Percentiles rank a stretch among this genome's conserved stretches.
Evolutionary conservation across 2,113 vertebrate species (phyloP).

Genomic region (Xenopus laevis): DNA sequence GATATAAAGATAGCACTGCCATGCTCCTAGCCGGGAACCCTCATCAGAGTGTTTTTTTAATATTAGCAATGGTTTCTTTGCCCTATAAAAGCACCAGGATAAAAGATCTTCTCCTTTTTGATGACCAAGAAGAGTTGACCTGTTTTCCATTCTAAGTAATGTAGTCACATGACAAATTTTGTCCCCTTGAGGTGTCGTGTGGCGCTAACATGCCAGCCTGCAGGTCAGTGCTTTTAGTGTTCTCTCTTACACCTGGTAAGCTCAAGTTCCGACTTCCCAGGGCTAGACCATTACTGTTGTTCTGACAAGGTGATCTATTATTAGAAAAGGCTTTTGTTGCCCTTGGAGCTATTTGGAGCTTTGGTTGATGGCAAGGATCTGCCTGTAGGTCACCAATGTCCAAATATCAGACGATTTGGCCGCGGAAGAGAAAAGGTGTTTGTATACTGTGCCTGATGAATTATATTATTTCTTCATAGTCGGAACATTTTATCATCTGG

Average conservation of each 20-base stretch:
- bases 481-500: too few relatives aligned
- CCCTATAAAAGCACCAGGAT: too few relatives aligned
- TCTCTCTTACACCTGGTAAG: not conserved
- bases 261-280: not conserved
- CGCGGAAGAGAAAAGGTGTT: too few relatives aligned
- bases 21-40: too few relatives aligned
- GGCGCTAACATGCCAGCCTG: not conserved
- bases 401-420: not conserved
- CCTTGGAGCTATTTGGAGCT: constrained; percentile 26
- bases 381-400: constrained; percentile 23
- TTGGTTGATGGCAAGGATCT: constrained; percentile 18
- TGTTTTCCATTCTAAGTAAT: not conserved
- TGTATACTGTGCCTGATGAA: too few relatives aligned
- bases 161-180: not conserved
- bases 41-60: too few relatives aligned
- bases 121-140: too few relatives aligned
- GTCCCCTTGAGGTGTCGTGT: too few relatives aligned
- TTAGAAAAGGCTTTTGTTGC: not conserved
- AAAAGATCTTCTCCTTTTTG: too few relatives aligned
- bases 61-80: too few relatives aligned
- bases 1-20: too few relatives aligned
- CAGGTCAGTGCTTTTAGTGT: not conserved
- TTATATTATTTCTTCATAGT: too few relatives aligned
- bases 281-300: not conserved
- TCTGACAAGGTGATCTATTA: not conserved